Percentiles rank a stretch among this genome's conserved stretches.
Evolutionary conservation across 2,113 vertebrate genomes (phyloP).

Genomic region (Serinus canaria): DNA sequence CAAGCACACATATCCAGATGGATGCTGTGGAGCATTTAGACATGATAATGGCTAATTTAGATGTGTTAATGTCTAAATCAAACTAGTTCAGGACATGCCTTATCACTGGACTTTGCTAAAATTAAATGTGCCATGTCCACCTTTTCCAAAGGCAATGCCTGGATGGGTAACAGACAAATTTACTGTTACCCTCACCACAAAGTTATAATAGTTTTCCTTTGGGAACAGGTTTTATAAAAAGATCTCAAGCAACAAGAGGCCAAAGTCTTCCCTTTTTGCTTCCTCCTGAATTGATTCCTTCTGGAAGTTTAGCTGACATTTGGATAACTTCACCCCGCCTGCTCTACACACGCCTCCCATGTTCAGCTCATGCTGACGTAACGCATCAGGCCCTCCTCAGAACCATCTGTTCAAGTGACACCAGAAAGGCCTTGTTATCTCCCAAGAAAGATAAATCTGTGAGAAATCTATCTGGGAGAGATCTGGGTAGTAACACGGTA

Average conservation of each 20-base stretch:
- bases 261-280: not conserved
- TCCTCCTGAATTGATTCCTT: not conserved
- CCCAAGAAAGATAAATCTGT: not conserved
- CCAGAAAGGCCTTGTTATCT: not conserved
- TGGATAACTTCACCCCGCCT: not conserved
- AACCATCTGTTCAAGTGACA: not conserved
- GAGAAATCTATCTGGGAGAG: not conserved
- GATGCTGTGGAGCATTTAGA: not conserved
- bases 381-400: not conserved
- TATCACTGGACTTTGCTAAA: not conserved
- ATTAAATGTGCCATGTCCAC: not conserved
- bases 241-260: not conserved
- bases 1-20: fast-evolving
- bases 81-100: not conserved
- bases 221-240: not conserved
- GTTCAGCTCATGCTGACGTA: not conserved
- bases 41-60: not conserved
- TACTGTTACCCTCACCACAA: not conserved
- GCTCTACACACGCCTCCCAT: not conserved
- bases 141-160: fast-evolving
- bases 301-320: not conserved
- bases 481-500: not conserved
- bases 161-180: fast-evolving
- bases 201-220: not conserved
- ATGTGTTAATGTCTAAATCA: not conserved